phyloP scores from a whole-genome alignment of 2,888 invertebrate genomes.

The Trileptium ribeirensis region DNA sequence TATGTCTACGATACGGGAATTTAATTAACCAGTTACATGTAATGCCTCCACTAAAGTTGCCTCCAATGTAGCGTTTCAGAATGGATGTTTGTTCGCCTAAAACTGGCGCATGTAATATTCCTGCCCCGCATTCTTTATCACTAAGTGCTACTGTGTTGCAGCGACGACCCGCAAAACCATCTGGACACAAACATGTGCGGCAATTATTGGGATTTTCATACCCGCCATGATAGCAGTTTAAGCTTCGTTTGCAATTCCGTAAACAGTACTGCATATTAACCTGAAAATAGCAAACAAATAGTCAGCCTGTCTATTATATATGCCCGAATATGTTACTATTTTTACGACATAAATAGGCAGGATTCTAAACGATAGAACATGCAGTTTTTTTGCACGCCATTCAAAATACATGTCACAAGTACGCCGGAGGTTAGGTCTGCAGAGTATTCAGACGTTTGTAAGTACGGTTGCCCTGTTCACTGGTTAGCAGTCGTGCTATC shows the following conservation, averaged over 20 bases:
- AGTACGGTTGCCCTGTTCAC: no score
- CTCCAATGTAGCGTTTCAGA: background rate
- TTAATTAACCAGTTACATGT: slow-evolving; percentile 46
- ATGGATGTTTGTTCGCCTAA: slow-evolving; percentile 17
- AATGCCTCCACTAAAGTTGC: slow-evolving; percentile 35
- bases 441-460: no score
- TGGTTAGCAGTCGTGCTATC: no score
- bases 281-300: no score
- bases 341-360: no score
- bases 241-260: background rate
- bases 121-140: slow-evolving; percentile 6
- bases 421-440: no score
- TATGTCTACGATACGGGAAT: no score
- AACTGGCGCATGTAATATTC: background rate
- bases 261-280: slow-evolving; percentile 26
- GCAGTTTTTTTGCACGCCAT: no score
- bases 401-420: no score
- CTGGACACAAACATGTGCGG: slow-evolving; percentile 43
- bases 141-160: slow-evolving; percentile 42
- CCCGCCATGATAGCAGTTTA: slow-evolving; percentile 39
- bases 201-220: slow-evolving; percentile 48
- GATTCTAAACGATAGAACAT: no score
- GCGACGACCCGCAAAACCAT: slow-evolving; percentile 41
- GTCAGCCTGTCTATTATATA: no score
- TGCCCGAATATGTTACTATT: no score